These are phyloP conservation scores for Diachasma alloeum DNA, from an alignment of 1,140 invertebrate genomes.

Conservation along the genomic window DNA sequence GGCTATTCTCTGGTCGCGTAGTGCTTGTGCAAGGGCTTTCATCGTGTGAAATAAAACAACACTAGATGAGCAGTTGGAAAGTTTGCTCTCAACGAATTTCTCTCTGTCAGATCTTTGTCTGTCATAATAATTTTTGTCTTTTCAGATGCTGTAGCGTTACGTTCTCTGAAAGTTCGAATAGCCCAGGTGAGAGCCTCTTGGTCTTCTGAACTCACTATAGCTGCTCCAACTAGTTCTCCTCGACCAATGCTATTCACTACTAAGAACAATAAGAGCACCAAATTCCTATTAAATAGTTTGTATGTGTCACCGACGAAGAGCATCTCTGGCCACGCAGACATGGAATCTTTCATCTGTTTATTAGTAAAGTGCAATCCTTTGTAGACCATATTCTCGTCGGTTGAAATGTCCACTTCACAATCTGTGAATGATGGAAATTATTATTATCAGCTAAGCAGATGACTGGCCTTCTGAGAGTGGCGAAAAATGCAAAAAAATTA, in stretches of 20 bases:
- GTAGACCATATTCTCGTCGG: not conserved
- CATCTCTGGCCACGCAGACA: not conserved
- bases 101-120: conserved; percentile 13
- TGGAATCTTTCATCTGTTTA: not conserved
- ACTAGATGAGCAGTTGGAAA: not conserved
- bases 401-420: not conserved
- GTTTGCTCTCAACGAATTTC: not conserved
- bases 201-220: conserved; percentile 17
- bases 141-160: not conserved
- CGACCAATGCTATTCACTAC: conserved; percentile 17
- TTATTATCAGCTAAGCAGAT: no score
- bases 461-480: no score
- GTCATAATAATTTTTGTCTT: conserved; percentile 21
- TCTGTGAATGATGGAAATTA: not conserved
- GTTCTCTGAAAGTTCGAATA: not conserved
- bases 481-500: no score
- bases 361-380: not conserved
- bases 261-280: conserved; percentile 13
- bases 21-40: no score
- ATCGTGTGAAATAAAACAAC: no score
- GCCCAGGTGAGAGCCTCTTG: conserved; percentile 11
- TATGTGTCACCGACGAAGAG: conserved; percentile 26
- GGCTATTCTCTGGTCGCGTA: no score
- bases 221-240: conserved; percentile 24
- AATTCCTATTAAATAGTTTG: conserved; percentile 11